Conservation (phyloP, 2,113 vertebrate species). For the Erythrolamprus reginae region DNA sequence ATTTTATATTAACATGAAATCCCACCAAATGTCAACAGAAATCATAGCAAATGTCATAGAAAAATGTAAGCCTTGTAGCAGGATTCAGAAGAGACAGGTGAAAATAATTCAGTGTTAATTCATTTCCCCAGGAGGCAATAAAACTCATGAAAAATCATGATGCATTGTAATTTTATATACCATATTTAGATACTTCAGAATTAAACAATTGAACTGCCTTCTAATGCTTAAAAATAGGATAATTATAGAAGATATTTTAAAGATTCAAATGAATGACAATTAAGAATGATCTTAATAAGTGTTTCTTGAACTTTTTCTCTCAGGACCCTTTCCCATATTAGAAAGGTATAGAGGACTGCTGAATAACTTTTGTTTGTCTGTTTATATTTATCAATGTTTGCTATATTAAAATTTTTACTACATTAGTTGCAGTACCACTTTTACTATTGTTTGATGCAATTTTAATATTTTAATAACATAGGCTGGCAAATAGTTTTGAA, state of each 20-base stretch:
- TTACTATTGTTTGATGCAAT: not conserved
- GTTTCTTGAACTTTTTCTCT: not conserved
- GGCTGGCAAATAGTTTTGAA: not conserved
- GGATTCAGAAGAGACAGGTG: not conserved
- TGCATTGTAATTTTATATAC: not conserved
- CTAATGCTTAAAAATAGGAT: not conserved
- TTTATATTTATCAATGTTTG: not conserved
- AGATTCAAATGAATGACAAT: not conserved
- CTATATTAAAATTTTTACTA: not conserved
- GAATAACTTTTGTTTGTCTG: not conserved
- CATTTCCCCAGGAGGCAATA: not conserved
- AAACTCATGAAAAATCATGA: not conserved
- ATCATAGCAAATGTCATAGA: not conserved
- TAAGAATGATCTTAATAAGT: not conserved
- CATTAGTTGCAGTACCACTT: not conserved
- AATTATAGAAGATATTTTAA: not conserved
- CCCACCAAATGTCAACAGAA: not conserved
- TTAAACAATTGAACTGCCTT: not conserved
- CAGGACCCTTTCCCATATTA: not conserved
- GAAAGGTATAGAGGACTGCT: not conserved
- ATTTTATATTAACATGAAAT: not conserved
- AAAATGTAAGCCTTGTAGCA: not conserved
- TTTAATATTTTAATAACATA: not conserved
- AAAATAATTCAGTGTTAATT: not conserved
- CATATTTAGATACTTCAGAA: not conserved